phyloP scores from a whole-genome alignment of 2,888 invertebrate species.

The Auanema freiburgensis region DNA sequence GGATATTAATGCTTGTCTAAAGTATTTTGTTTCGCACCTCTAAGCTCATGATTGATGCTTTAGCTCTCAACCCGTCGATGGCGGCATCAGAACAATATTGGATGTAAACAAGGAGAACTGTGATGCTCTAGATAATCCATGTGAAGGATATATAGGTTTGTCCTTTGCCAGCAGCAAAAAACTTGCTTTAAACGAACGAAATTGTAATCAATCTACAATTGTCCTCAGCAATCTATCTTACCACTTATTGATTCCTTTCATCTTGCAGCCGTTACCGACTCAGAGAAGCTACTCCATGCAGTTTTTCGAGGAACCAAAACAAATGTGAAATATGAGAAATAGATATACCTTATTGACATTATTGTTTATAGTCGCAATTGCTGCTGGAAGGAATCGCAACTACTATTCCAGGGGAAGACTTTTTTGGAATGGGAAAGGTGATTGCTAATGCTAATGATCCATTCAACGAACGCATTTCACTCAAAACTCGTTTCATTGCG shows the following conservation, averaged over 20 bases:
- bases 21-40: neutral
- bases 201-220: no score
- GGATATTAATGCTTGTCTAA: conserved; percentile 12
- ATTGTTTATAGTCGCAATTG: conserved; percentile 32
- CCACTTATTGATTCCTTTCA: neutral
- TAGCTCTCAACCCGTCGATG: conserved; percentile 22
- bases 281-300: conserved; percentile 26
- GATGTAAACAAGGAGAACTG: conserved; percentile 23
- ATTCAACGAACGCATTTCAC: no score
- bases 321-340: no score
- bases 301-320: conserved; percentile 37
- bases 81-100: conserved; percentile 18
- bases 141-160: conserved; percentile 32
- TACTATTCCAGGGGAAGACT: conserved; percentile 43
- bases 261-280: conserved; percentile 21
- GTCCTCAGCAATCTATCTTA: conserved; percentile 6
- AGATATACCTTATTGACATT: no score
- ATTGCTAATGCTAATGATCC: no score
- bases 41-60: neutral
- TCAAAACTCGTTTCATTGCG: no score
- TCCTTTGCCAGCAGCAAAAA: no score
- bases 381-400: conserved; percentile 54
- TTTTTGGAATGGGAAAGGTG: conserved; percentile 55
- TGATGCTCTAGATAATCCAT: conserved; percentile 39
- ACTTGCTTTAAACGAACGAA: no score